phyloP scores from a whole-genome alignment of 64 coral and sea anemone genomes.

The Pocillopora damicornis region DNA sequence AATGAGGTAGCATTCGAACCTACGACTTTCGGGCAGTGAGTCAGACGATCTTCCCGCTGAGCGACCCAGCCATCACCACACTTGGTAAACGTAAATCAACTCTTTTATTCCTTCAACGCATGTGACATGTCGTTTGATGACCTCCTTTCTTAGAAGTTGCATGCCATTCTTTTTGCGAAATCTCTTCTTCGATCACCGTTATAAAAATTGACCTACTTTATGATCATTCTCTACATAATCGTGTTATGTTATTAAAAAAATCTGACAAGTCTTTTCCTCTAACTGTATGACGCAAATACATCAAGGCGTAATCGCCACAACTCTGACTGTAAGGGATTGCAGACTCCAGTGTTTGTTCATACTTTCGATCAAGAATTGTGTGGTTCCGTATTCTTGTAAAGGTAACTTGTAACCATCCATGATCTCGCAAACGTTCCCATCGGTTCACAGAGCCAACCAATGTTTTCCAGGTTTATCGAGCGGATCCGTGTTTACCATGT shows the following conservation, averaged over 20 bases:
- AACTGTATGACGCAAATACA: not conserved
- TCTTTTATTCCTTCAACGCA: no score
- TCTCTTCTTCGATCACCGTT: not conserved
- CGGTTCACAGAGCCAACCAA: conserved; percentile 42
- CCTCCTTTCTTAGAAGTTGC: not conserved
- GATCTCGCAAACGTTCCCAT: not conserved
- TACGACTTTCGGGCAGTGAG: no score
- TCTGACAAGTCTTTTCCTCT: not conserved
- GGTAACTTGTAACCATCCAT: conserved; percentile 41
- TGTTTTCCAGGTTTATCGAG: not conserved
- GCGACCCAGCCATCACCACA: no score
- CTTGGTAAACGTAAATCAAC: no score
- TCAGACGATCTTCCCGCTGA: no score
- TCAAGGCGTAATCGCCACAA: not conserved
- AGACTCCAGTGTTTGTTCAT: no score
- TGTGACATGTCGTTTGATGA: no score
- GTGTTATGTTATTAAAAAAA: not conserved
- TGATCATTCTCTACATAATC: not conserved
- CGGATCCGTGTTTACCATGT: conserved; percentile 37
- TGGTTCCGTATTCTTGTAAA: no score
- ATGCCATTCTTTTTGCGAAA: not conserved
- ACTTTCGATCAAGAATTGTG: no score
- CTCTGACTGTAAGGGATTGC: not conserved
- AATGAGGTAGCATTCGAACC: no score
- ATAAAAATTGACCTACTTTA: not conserved